These are phyloP conservation scores for Pantala flavescens DNA, from an alignment of 1,140 invertebrate species.

Conservation along the genomic window DNA sequence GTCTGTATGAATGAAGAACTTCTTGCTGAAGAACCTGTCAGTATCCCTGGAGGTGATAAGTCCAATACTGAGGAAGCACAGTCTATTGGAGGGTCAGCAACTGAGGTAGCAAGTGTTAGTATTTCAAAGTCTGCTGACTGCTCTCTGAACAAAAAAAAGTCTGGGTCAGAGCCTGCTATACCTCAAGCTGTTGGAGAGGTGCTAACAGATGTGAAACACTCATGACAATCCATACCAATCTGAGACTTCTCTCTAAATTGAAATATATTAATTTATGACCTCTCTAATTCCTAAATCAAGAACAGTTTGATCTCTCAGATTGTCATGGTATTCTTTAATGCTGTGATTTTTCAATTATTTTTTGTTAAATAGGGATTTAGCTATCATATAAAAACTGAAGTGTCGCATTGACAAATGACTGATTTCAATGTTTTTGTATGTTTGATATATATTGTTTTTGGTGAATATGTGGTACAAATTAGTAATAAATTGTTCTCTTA, in stretches of 20 bases:
- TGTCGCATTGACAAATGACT: neutral
- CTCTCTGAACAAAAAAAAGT: neutral
- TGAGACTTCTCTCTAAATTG: neutral
- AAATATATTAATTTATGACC: neutral
- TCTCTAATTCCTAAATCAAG: neutral
- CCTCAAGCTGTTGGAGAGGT: neutral
- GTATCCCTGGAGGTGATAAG: neutral
- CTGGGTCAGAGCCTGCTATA: neutral
- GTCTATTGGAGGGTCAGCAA: neutral
- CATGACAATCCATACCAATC: neutral
- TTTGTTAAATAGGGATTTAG: neutral
- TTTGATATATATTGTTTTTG: conserved; percentile 1
- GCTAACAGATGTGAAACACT: neutral
- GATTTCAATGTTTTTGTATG: neutral
- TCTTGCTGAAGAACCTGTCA: conserved; percentile 25
- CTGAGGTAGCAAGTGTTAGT: neutral
- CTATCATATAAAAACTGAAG: neutral
- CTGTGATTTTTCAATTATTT: conserved; percentile 5
- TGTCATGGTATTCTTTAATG: neutral
- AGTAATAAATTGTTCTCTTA: neutral
- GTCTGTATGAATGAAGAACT: conserved; percentile 64
- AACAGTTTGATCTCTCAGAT: neutral
- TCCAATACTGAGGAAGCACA: neutral
- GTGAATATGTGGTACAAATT: neutral
- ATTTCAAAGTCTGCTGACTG: neutral